Evolutionary conservation across 2,888 invertebrate genomes (phyloP), one percentile per base, ranked within the genome.

Genomic region (Mythimna impura): DNA sequence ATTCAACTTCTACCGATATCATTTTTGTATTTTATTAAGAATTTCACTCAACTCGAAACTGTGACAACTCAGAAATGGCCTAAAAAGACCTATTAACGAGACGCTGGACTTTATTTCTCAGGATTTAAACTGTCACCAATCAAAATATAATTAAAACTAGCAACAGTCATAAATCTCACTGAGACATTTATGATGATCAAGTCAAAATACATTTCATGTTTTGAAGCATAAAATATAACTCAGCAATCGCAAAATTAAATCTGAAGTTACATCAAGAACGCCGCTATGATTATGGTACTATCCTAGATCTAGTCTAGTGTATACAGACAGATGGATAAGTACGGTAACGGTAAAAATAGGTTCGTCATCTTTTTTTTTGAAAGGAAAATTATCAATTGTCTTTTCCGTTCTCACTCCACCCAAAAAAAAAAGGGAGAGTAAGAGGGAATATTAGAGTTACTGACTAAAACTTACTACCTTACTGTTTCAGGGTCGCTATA

Each of bases 211-310:
- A 66, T 20, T 65, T 52, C 22, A 67, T 43, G 52, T 17, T 47
- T 47, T n/a, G 22, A 74, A 62, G 47, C 54, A 36, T 71, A 40
- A 54, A 64, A 47, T 47, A 22, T 25, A 22, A 50, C n/a, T 30
- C 9, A 20, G 78, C 54, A 40, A 72, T 65, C 73, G 43, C 61
- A 65, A 65, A 76, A 79, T 76, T 79, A 55, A 79, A 76, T 76
- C 80, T 34, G 65, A 52, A 52, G 57, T 52, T 69, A 75, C 64
- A 68, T 75, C 76, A 80, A 78, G 55, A 52, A 22, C n/a, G 74
- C 74, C 57, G 74, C 66, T 9, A 25, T 57, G 74, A 65, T 67
- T 64, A 68, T 65, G 55, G 68, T 0, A 66, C 40, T 73, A 74
- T 52, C 17, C 64, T 54, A 72, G 60, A 76, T 73, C 50, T 61